These are phyloP conservation scores for Sepioteuthis lessoniana DNA, from an alignment of 2,888 invertebrate genomes.

Conservation along the genomic window DNA sequence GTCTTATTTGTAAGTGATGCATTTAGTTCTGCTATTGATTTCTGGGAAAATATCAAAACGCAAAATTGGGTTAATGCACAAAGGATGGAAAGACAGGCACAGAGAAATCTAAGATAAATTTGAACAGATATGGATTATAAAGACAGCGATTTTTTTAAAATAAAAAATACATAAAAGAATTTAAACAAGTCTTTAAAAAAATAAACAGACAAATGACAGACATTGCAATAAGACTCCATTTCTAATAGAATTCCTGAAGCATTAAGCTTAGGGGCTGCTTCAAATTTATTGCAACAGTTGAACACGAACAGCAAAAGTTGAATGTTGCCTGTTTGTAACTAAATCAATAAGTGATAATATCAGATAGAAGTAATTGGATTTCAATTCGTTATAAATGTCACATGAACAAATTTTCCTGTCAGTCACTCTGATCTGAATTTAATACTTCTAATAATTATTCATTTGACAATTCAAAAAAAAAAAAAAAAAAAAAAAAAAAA, in stretches of 20 bases:
- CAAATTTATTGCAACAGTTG: not conserved
- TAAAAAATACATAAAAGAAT: not conserved
- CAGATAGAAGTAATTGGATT: constrained; percentile 6
- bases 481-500: no score
- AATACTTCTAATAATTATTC: not conserved
- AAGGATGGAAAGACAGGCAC: not conserved
- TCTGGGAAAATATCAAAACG: not conserved
- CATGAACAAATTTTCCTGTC: not conserved
- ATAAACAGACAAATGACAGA: not conserved
- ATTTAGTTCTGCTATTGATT: not conserved
- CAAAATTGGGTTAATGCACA: not conserved
- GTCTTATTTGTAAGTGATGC: not conserved
- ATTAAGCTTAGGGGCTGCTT: not conserved
- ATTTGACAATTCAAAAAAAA: no score
- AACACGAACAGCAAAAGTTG: not conserved
- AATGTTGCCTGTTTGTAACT: not conserved
- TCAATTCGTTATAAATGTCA: not conserved
- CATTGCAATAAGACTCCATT: not conserved
- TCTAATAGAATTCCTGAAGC: not conserved
- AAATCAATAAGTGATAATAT: not conserved
- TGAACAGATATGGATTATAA: not conserved
- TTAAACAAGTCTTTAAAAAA: not conserved
- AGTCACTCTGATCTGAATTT: not conserved
- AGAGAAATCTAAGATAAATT: not conserved
- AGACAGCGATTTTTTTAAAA: not conserved